Conservation (phyloP, 2,113 vertebrate genomes). For the Cisticola juncidis region DNA sequence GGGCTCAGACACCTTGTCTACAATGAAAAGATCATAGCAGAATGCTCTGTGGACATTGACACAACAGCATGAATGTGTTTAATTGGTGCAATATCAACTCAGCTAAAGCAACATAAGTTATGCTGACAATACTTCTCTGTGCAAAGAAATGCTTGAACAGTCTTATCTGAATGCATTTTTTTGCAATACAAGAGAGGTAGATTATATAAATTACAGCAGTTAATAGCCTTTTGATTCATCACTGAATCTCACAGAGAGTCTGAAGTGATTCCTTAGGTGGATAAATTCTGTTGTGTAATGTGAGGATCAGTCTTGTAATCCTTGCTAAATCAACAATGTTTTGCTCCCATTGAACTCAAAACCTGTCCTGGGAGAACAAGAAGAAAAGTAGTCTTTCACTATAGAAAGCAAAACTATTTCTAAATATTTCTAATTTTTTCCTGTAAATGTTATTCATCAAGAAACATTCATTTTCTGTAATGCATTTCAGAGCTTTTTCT, state of each 20-base stretch:
- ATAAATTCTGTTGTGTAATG: slow-evolving; percentile 13
- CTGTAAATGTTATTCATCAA: not conserved
- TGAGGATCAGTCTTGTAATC: slow-evolving; percentile 38
- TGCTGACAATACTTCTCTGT: slow-evolving; percentile 16
- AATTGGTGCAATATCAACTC: not conserved
- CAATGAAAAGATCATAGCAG: not conserved
- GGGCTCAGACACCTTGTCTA: slow-evolving; percentile 45
- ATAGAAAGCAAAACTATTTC: not conserved
- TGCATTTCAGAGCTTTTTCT: not conserved
- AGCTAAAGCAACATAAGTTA: not conserved
- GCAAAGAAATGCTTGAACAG: slow-evolving; percentile 1
- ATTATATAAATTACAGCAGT: slow-evolving; percentile 41
- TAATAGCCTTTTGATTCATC: slow-evolving; percentile 21
- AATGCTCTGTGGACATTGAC: not conserved
- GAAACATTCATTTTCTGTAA: not conserved
- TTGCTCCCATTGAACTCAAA: slow-evolving; percentile 1
- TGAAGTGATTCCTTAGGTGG: slow-evolving; percentile 26
- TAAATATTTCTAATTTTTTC: not conserved
- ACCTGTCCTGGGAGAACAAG: not conserved
- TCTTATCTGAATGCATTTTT: slow-evolving; percentile 12
- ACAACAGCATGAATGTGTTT: slow-evolving; percentile 13
- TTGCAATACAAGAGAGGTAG: not conserved
- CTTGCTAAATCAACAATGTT: slow-evolving; percentile 17
- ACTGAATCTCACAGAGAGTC: not conserved
- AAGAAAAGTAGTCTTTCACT: not conserved